Conservation (phyloP, 2,113 vertebrate species). For the Epinephelus lanceolatus region DNA sequence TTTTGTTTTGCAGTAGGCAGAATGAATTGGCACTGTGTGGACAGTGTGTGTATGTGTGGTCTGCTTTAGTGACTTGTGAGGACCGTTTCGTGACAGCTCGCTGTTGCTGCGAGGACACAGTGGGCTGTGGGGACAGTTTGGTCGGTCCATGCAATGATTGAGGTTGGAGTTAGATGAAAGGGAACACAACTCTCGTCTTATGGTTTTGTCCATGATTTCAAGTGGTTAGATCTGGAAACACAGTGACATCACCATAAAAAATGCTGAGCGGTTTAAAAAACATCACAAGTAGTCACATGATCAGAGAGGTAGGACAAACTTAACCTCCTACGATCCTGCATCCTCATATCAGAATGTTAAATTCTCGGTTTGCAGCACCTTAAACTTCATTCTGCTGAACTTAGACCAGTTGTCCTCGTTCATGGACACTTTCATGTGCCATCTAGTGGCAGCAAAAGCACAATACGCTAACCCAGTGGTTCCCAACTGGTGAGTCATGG, state of each 20-base stretch:
- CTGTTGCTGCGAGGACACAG: neutral
- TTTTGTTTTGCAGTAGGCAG: constrained; percentile 71
- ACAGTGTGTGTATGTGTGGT: constrained; percentile 25
- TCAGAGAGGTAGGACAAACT: neutral
- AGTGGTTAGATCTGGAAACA: neutral
- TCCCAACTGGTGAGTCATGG: too few species aligned
- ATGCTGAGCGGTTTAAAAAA: neutral
- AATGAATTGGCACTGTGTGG: constrained; percentile 52
- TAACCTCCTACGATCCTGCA: too few species aligned
- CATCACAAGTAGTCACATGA: neutral
- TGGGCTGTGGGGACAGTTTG: neutral
- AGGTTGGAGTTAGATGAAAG: neutral
- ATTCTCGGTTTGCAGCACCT: too few species aligned
- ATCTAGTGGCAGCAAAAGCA: too few species aligned
- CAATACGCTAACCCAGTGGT: too few species aligned
- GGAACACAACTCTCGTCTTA: neutral
- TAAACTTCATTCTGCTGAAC: too few species aligned
- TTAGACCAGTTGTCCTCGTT: too few species aligned
- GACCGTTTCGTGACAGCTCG: constrained; percentile 14
- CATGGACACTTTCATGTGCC: too few species aligned
- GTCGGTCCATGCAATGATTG: neutral
- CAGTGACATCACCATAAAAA: accelerated
- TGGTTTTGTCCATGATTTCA: neutral
- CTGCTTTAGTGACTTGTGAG: constrained; percentile 19
- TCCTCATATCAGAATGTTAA: too few species aligned